These are phyloP conservation scores for Acronicta psi DNA, from an alignment of 2,888 invertebrate genomes.

Conservation along the genomic window DNA sequence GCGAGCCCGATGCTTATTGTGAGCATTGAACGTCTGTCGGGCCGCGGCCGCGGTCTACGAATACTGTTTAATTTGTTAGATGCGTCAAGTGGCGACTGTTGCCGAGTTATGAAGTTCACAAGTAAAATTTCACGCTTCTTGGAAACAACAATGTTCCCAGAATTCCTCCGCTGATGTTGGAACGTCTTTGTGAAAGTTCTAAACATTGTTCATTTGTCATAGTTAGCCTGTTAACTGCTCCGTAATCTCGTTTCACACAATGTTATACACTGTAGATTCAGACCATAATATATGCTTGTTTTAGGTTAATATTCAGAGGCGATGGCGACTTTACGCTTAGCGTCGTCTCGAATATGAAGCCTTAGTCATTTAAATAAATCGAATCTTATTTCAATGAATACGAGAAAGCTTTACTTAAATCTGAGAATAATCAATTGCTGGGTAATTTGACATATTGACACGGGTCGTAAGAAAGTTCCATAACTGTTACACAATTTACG, in stretches of 20 bases:
- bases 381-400: no score
- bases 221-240: conserved; percentile 20
- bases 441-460: conserved; percentile 9
- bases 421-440: no score
- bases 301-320: no score
- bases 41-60: conserved; percentile 57
- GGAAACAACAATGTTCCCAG: conserved; percentile 47
- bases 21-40: conserved; percentile 62
- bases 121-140: conserved; percentile 63
- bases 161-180: conserved; percentile 50
- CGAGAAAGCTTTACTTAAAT: no score
- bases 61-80: conserved; percentile 69
- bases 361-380: no score
- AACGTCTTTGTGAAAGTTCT: conserved; percentile 52
- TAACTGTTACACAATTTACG: no score
- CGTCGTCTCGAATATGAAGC: no score
- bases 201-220: conserved; percentile 48
- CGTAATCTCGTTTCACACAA: conserved; percentile 14
- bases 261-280: conserved; percentile 20
- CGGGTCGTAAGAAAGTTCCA: conserved; percentile 11
- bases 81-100: conserved; percentile 53
- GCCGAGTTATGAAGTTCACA: conserved; percentile 52
- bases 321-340: no score
- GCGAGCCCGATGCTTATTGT: conserved; percentile 76
- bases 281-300: no score